phyloP scores from a whole-genome alignment of 2,888 invertebrate species.

The Sphinx pinastri region DNA sequence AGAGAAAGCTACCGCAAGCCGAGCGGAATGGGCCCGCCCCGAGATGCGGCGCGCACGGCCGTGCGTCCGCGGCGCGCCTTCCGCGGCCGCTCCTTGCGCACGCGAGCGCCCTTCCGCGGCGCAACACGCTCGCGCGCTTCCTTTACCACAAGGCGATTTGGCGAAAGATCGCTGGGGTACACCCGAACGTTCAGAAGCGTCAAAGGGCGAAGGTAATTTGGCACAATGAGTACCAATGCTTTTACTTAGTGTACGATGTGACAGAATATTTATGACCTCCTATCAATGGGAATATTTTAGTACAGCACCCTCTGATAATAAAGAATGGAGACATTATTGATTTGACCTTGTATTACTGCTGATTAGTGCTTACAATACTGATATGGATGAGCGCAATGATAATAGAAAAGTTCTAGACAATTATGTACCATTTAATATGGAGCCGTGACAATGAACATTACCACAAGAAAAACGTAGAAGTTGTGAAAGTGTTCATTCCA shows the following conservation, averaged over 20 bases:
- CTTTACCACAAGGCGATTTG: constrained; percentile 69
- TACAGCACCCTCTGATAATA: not conserved
- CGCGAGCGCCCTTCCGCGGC: constrained; percentile 82
- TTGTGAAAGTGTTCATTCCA: not conserved
- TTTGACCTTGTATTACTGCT: not conserved
- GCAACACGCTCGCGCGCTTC: constrained; percentile 80
- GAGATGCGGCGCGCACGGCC: constrained; percentile 72
- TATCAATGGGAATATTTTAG: not conserved
- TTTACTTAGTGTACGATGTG: constrained; percentile 25
- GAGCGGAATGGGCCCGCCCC: constrained; percentile 79
- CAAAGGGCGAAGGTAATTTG: constrained; percentile 80
- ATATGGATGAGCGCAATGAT: constrained; percentile 1
- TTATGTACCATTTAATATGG: not conserved
- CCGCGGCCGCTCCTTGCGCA: constrained; percentile 81
- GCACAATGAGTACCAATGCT: constrained; percentile 46
- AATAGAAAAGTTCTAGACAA: not conserved
- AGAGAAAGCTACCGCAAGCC: constrained; percentile 78
- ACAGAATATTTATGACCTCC: constrained; percentile 15
- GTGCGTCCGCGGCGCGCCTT: constrained; percentile 81
- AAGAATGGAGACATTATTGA: not conserved
- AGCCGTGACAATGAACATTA: not conserved
- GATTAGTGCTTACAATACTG: not conserved
- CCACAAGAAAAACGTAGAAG: not conserved
- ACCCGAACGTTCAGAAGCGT: constrained; percentile 74
- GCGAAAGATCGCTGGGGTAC: constrained; percentile 71